Evolutionary conservation across 2,113 vertebrate species (phyloP).

Genomic region (Isurus oxyrinchus): DNA sequence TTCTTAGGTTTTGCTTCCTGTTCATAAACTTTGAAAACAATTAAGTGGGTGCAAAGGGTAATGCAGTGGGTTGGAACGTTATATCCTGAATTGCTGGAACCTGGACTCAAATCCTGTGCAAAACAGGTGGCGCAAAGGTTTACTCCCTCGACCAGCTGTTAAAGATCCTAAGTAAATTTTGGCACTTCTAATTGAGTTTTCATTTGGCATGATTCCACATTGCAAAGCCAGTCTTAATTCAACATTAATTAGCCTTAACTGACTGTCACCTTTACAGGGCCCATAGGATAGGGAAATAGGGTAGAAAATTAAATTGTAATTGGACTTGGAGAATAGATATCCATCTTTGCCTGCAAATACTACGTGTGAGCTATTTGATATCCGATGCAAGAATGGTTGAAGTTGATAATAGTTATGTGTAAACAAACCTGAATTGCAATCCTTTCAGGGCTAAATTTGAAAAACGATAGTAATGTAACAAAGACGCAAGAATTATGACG

Average conservation of each 20-base stretch:
- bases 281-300: neutral
- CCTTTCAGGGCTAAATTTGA: neutral
- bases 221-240: neutral
- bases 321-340: neutral
- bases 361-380: neutral
- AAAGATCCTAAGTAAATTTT: neutral
- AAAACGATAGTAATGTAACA: neutral
- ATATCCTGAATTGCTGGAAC: neutral
- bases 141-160: neutral
- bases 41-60: too few relatives aligned
- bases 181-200: neutral
- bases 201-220: neutral
- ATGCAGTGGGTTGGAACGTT: neutral
- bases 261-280: neutral
- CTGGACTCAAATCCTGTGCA: neutral
- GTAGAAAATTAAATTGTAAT: conserved; percentile 10
- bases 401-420: neutral
- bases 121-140: neutral
- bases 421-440: neutral
- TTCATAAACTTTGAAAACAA: neutral
- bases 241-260: neutral
- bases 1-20: neutral
- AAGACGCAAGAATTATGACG: neutral
- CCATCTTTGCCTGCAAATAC: neutral
- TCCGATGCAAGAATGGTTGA: neutral